These are phyloP conservation scores for Polydrusus pterygomalis DNA, from an alignment of 2,888 invertebrate species.

Conservation along the genomic window DNA sequence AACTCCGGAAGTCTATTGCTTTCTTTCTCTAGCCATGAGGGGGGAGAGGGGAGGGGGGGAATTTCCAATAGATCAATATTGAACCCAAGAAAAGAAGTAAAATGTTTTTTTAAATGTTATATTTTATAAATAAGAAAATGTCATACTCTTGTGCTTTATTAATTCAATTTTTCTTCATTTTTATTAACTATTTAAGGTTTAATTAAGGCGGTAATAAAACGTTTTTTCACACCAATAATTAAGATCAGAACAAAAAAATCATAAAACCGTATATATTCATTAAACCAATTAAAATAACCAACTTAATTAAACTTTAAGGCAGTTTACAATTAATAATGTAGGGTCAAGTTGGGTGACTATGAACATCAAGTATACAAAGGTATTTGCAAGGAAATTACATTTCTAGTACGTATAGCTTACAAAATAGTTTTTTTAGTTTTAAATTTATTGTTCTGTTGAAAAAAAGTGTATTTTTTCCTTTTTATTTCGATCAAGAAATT, in stretches of 20 bases:
- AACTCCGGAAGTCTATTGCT: no score
- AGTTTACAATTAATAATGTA: conserved; percentile 49
- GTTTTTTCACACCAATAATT: conserved; percentile 21
- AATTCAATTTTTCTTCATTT: not conserved
- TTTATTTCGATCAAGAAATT: no score
- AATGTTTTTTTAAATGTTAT: not conserved
- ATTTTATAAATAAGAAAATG: not conserved
- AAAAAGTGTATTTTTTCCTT: no score
- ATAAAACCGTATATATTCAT: conserved; percentile 50
- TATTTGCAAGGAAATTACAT: no score
- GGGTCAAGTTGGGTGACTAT: not conserved
- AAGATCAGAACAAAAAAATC: conserved; percentile 33
- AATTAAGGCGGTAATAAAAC: conserved; percentile 12
- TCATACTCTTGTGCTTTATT: not conserved
- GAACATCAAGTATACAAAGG: no score
- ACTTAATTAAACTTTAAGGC: conserved; percentile 45
- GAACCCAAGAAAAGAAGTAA: no score
- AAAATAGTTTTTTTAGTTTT: no score
- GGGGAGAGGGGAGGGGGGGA: no score
- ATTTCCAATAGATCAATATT: no score
- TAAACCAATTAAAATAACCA: conserved; percentile 44
- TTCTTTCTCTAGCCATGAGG: no score
- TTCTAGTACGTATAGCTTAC: no score
- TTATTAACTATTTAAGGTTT: not conserved
- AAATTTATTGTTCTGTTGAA: no score